A percentile compares a stretch with the other conserved stretches of the same genome.
These are phyloP conservation scores for Desoria tigrina DNA, from an alignment of 2,888 invertebrate species.

Conservation along the genomic window DNA sequence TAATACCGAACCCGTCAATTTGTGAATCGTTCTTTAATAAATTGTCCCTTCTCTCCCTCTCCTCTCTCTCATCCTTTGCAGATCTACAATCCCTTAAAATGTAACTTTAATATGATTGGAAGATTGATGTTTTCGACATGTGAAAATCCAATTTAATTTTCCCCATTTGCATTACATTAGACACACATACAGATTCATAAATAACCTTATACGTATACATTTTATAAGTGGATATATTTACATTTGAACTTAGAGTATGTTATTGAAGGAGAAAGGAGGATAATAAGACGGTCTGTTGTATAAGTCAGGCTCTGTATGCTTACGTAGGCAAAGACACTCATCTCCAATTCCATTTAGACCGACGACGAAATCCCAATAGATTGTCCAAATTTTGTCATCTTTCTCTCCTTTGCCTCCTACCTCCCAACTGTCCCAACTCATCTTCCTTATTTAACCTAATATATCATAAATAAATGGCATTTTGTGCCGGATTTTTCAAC, in stretches of 20 bases:
- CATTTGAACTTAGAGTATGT: too few species aligned
- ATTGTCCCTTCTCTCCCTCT: neutral
- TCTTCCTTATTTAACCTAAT: slow-evolving; percentile 5
- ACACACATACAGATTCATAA: neutral
- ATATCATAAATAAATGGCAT: slow-evolving; percentile 5
- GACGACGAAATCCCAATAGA: neutral
- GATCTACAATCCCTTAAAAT: neutral
- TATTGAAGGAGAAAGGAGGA: too few species aligned
- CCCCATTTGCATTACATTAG: slow-evolving; percentile 25
- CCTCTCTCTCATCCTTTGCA: neutral
- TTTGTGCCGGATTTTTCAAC: neutral
- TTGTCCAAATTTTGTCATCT: slow-evolving; percentile 4
- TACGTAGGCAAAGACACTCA: slow-evolving; percentile 1
- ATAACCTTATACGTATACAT: too few species aligned
- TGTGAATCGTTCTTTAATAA: neutral
- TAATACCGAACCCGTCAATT: too few species aligned
- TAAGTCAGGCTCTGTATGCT: too few species aligned
- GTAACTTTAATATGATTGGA: slow-evolving; percentile 35
- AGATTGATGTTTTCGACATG: slow-evolving; percentile 49
- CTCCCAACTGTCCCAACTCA: neutral
- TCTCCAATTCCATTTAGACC: neutral
- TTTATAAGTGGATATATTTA: too few species aligned
- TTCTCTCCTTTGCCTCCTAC: too few species aligned
- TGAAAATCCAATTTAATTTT: slow-evolving; percentile 41
- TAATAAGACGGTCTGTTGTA: too few species aligned